Base-by-base conservation (phyloP, 2,797 vertebrate genomes). In the Enteromius thamalakanensis region DNA sequence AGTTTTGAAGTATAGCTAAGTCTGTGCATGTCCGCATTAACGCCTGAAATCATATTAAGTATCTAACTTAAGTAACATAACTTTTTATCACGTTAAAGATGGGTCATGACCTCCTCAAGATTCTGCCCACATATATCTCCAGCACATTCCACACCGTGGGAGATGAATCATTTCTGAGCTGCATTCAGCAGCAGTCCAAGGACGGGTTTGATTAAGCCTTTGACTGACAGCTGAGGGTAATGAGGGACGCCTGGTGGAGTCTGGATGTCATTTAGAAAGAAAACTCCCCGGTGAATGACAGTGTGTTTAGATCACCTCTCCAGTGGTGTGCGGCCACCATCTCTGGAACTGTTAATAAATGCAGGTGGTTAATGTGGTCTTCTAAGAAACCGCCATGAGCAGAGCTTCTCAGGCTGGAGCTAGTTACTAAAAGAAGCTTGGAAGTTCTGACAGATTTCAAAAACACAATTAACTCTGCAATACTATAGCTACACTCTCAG, bases 161-260 rank as follows among this genome's bases (percentile, higher is more conserved):
- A 83, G 82, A 83, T 83, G 51, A 83, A 78, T 80, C 42, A 78
- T 42, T 84, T 72, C 42, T 37, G 65, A 26, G 58, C 42, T 76
- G 58, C 23, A 42, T 77, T 76, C 45, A 75, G 72, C 62, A 53
- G 55, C 80, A 29, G 80, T 79, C 79, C 83, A 86, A 88, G 79
- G 82, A 82, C 64, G 37, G 76, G 68, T 79, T 77, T 83, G 70
- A 84, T 88, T 88, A 83, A 81, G 82, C 84, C 37, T 29, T 75
- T 87, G 90, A 91, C 78, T 88, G 90, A 82, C 89, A 88, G 86
- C 78, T 75, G 19, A 84, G 64, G 75, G 83, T 87, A 86, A 85
- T 82, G 81, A 84, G 82, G 75, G 69, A 85, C 67, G 76, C 49
- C 84, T 84, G 68, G 55, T 58, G 68, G 62, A 69, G 62, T 88